phyloP scores from a whole-genome alignment of 2,888 invertebrate genomes.

The Chloroclysta siterata region DNA sequence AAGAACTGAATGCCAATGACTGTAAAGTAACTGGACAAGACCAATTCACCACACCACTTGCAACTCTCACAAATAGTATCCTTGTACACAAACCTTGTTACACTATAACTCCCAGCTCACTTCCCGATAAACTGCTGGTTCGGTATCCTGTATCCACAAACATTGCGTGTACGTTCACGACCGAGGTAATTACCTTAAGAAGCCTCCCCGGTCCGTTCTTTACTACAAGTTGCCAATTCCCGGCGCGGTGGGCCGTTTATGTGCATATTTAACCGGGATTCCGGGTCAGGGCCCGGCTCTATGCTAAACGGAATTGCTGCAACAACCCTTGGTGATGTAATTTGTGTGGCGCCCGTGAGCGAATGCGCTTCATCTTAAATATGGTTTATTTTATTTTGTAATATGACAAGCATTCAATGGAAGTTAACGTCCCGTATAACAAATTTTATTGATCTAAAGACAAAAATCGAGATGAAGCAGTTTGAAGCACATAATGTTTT shows the following conservation, averaged over 20 bases:
- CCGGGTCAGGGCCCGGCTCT: constrained; percentile 40
- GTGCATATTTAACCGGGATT: constrained; percentile 69
- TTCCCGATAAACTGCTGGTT: constrained; percentile 45
- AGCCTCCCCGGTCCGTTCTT: constrained; percentile 59
- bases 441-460: not conserved
- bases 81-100: constrained; percentile 18
- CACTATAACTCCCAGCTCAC: constrained; percentile 22
- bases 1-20: not conserved
- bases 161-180: constrained; percentile 48
- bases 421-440: not conserved
- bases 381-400: constrained; percentile 1
- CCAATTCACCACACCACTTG: not conserved
- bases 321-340: constrained; percentile 54
- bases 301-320: constrained; percentile 51
- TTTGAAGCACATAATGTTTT: not conserved
- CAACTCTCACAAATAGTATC: constrained; percentile 4
- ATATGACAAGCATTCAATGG: not conserved
- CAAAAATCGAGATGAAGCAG: not conserved
- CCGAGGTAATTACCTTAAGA: constrained; percentile 67
- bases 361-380: constrained; percentile 43
- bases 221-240: constrained; percentile 59
- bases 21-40: not conserved
- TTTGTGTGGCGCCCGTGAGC: constrained; percentile 44
- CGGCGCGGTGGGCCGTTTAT: constrained; percentile 58
- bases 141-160: constrained; percentile 39